Conservation (phyloP, 2,888 invertebrate species). For the Rhagium mordax region DNA sequence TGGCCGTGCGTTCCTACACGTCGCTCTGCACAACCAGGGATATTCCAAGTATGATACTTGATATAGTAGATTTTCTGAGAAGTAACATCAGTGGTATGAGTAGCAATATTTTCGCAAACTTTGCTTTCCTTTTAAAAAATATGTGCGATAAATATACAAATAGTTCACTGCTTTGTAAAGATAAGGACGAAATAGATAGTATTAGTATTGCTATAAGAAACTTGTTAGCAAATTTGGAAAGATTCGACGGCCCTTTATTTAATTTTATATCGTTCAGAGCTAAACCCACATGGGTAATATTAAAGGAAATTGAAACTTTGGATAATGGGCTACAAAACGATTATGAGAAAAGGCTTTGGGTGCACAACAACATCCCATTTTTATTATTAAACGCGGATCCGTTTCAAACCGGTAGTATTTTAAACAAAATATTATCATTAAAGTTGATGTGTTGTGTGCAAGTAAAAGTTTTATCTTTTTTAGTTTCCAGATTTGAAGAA, state of each 20-base stretch:
- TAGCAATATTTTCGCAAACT: constrained; percentile 53
- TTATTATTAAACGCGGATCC: constrained; percentile 43
- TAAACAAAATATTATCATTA: constrained; percentile 37
- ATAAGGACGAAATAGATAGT: no score
- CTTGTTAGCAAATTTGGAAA: constrained; percentile 37
- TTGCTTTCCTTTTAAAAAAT: constrained; percentile 50
- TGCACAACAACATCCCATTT: constrained; percentile 54
- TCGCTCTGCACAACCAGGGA: constrained; percentile 46
- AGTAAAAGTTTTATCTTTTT: constrained; percentile 51
- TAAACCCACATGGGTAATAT: constrained; percentile 34
- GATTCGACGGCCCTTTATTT: constrained; percentile 45
- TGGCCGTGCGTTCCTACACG: constrained; percentile 51
- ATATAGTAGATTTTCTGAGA: constrained; percentile 47
- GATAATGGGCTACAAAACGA: constrained; percentile 8
- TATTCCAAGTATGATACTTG: constrained; percentile 48
- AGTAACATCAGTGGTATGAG: constrained; percentile 47
- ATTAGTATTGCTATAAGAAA: constrained; percentile 31
- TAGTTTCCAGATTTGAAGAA: constrained; percentile 43
- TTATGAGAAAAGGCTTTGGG: constrained; percentile 51
- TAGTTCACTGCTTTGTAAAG: constrained; percentile 33
- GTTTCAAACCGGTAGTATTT: constrained; percentile 36
- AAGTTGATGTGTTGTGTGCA: constrained; percentile 48
- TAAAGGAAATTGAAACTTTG: constrained; percentile 31
- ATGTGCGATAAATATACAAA: constrained; percentile 50
- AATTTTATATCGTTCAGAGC: constrained; percentile 54